These are phyloP conservation scores for Heliconius melpomene DNA, from an alignment of 1,140 invertebrate genomes.

Conservation along the genomic window DNA sequence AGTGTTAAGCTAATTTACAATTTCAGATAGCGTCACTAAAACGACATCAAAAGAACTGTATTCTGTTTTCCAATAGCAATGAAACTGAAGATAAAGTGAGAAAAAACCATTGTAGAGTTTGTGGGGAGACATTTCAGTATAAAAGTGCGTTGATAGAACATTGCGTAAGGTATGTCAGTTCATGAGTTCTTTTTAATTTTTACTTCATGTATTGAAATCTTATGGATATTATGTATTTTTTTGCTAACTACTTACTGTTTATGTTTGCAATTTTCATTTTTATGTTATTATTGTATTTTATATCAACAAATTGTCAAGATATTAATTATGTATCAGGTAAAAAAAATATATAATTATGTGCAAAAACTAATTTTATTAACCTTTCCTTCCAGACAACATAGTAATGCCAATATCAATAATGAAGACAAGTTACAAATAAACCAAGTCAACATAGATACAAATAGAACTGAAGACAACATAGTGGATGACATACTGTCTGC, in stretches of 20 bases:
- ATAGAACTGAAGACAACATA: slow-evolving; percentile 69
- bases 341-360: not conserved
- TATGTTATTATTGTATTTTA: too few relatives aligned
- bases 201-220: too few relatives aligned
- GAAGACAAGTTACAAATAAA: slow-evolving; percentile 48
- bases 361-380: not conserved
- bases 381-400: slow-evolving; percentile 57
- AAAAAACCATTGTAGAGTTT: slow-evolving; percentile 64
- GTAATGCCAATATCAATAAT: slow-evolving; percentile 42
- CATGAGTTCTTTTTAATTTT: too few relatives aligned
- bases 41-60: slow-evolving; percentile 59
- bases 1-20: not conserved
- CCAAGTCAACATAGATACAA: slow-evolving; percentile 48
- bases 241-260: too few relatives aligned
- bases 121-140: slow-evolving; percentile 65
- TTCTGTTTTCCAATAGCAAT: slow-evolving; percentile 39
- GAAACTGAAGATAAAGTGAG: slow-evolving; percentile 46
- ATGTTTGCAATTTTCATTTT: too few relatives aligned
- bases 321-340: too few relatives aligned
- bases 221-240: too few relatives aligned
- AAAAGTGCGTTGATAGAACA: slow-evolving; percentile 67
- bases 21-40: slow-evolving; percentile 63
- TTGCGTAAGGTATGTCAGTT: slow-evolving; percentile 58
- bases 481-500: slow-evolving; percentile 71
- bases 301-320: too few relatives aligned